Conservation (phyloP, 1,140 invertebrate species). For the Pogonomyrmex californicus region DNA sequence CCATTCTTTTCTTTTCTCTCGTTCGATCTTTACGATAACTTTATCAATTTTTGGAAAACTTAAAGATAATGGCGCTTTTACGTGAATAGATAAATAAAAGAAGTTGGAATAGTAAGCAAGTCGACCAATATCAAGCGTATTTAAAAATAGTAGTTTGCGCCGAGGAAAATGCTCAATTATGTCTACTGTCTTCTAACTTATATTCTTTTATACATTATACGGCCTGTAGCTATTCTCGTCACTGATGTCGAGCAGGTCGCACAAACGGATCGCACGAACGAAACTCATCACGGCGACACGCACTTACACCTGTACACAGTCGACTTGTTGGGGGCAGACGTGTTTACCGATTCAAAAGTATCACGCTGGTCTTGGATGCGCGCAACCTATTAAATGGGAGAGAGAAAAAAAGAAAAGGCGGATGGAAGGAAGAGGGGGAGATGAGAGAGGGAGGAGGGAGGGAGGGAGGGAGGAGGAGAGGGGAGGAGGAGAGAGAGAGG, state of each 20-base stretch:
- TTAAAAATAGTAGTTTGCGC: not conserved
- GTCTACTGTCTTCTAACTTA: not conserved
- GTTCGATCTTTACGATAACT: not conserved
- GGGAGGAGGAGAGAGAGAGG: too few relatives aligned
- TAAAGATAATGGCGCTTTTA: not conserved
- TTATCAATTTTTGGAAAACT: not conserved
- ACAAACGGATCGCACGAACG: not conserved
- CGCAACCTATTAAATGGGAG: not conserved
- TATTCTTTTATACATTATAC: not conserved
- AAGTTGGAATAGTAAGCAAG: not conserved
- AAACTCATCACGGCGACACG: not conserved
- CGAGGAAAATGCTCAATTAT: not conserved
- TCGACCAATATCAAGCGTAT: not conserved
- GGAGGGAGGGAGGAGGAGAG: too few relatives aligned
- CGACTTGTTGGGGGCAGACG: not conserved
- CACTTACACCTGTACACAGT: not conserved
- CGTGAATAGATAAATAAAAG: not conserved
- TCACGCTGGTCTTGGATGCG: not conserved
- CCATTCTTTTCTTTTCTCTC: not conserved
- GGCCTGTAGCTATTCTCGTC: slow-evolving; percentile 22
- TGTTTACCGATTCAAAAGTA: slow-evolving; percentile 27
- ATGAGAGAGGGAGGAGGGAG: slow-evolving; percentile 47
- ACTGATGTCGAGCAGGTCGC: not conserved
- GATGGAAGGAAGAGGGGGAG: not conserved
- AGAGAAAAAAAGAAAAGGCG: not conserved